Evolutionary conservation across 2,797 vertebrate genomes (phyloP).

Genomic region (Thalassophryne amazonica): DNA sequence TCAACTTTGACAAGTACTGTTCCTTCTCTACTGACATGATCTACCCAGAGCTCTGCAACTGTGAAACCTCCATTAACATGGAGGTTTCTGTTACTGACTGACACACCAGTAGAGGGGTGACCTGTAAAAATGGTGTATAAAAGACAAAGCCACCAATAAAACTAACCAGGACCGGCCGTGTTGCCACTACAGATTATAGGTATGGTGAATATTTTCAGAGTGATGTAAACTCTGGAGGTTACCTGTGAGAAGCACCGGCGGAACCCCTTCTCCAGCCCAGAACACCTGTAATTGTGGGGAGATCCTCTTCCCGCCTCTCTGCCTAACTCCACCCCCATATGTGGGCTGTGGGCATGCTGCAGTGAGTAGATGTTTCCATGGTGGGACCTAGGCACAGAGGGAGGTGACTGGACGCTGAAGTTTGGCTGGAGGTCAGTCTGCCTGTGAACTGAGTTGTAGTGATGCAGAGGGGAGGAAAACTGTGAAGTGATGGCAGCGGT

Average conservation of each 20-base stretch:
- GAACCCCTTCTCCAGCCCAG: constrained; percentile 64
- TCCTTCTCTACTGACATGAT: too few relatives aligned
- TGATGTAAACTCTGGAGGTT: constrained; percentile 7
- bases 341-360: constrained; percentile 33
- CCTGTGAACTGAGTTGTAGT: constrained; percentile 31
- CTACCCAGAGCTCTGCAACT: too few relatives aligned
- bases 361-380: constrained; percentile 52
- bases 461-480: constrained; percentile 51
- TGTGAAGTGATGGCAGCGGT: constrained; percentile 24
- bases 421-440: constrained; percentile 37
- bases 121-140: neutral
- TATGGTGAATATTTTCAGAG: too few relatives aligned
- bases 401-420: constrained; percentile 29
- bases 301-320: constrained; percentile 26
- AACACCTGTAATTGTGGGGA: constrained; percentile 60
- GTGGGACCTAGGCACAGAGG: neutral
- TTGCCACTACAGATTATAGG: too few relatives aligned
- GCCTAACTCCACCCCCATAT: constrained; percentile 19
- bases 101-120: neutral
- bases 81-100: too few relatives aligned
- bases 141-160: too few relatives aligned
- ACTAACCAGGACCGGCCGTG: too few relatives aligned
- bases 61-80: too few relatives aligned
- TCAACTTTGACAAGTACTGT: too few relatives aligned
- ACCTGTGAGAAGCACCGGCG: constrained; percentile 77